Conservation (phyloP, 35 echinoderm and acorn worm species). For the Holothuria glaberrima region DNA sequence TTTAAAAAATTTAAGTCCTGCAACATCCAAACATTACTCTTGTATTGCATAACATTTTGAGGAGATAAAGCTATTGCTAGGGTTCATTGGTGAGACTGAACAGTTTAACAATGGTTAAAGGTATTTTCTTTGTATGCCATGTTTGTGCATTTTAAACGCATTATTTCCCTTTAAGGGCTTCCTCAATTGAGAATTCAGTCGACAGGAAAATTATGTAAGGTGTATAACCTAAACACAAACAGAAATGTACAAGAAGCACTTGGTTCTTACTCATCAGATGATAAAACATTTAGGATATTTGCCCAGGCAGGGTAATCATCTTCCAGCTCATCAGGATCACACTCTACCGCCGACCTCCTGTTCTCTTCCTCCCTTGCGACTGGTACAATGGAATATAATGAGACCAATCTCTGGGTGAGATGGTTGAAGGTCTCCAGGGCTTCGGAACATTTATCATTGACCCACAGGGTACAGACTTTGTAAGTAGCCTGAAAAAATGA, state of each 20-base stretch:
- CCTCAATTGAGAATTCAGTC: no score
- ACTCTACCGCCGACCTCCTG: conserved; percentile 31
- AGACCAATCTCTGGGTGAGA: conserved; percentile 73
- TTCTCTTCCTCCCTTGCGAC: conserved; percentile 72
- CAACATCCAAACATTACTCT: no score
- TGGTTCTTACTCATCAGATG: conserved; percentile 87
- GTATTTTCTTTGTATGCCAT: no score
- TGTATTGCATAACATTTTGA: no score
- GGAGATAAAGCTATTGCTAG: no score
- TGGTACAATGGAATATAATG: conserved; percentile 83
- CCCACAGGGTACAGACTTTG: conserved; percentile 84
- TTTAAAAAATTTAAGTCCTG: no score
- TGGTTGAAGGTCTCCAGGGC: conserved; percentile 83
- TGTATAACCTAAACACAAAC: no score
- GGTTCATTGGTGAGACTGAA: no score
- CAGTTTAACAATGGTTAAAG: no score
- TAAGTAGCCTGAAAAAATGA: conserved; percentile 74
- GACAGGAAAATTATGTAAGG: no score
- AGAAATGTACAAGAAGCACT: not conserved
- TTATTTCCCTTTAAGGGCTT: no score
- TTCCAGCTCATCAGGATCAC: conserved; percentile 48
- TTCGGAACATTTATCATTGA: conserved; percentile 70
- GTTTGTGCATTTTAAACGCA: no score
- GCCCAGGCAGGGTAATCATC: conserved; percentile 87
- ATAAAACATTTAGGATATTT: conserved; percentile 79